These are phyloP conservation scores for Trisateles emortualis DNA, from an alignment of 2,888 invertebrate genomes.

Conservation along the genomic window DNA sequence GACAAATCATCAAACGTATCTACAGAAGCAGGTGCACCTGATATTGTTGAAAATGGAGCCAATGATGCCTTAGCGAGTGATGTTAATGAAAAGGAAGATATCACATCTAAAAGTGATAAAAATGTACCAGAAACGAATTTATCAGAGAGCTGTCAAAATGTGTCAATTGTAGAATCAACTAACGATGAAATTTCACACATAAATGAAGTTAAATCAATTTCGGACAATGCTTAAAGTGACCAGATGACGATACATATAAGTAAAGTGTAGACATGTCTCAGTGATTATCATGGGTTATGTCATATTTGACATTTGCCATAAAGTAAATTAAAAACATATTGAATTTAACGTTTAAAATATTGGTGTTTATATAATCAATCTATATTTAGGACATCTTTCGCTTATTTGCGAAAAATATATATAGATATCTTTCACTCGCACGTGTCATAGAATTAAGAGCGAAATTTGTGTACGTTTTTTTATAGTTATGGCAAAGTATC, in stretches of 20 bases:
- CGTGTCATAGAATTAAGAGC: neutral
- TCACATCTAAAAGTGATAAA: slow-evolving; percentile 4
- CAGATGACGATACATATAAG: slow-evolving; percentile 27
- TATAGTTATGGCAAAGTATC: neutral
- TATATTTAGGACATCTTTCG: neutral
- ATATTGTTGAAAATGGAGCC: neutral
- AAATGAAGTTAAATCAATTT: slow-evolving; percentile 58
- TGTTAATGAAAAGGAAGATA: slow-evolving; percentile 26
- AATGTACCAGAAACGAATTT: slow-evolving; percentile 11
- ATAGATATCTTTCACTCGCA: neutral
- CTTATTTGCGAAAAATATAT: neutral
- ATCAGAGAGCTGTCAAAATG: slow-evolving; percentile 30
- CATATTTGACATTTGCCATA: no score
- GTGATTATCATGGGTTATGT: slow-evolving; percentile 1
- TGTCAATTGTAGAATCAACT: slow-evolving; percentile 36
- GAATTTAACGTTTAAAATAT: neutral
- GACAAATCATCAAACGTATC: neutral
- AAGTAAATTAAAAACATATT: no score
- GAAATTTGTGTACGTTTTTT: neutral
- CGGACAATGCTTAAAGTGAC: slow-evolving; percentile 42
- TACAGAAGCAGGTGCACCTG: neutral
- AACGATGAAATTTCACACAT: slow-evolving; percentile 57
- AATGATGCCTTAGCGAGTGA: neutral
- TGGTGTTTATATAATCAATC: neutral
- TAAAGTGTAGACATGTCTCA: slow-evolving; percentile 45